These are phyloP conservation scores for Silurus meridionalis DNA, from an alignment of 2,113 vertebrate genomes.

Conservation along the genomic window DNA sequence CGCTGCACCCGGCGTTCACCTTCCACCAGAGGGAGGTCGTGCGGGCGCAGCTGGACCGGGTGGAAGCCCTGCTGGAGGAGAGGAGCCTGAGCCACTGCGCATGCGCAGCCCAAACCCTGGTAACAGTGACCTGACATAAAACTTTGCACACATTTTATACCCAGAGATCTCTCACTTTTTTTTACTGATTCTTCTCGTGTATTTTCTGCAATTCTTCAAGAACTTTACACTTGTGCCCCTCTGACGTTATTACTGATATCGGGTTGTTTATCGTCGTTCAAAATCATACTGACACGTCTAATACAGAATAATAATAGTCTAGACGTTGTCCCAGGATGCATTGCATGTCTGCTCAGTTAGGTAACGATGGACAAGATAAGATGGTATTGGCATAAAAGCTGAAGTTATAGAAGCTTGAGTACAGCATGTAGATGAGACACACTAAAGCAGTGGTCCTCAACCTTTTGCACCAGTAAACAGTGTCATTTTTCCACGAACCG, in stretches of 20 bases:
- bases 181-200: not conserved
- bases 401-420: not conserved
- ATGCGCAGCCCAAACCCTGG: slow-evolving; percentile 34
- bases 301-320: not conserved
- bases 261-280: not conserved
- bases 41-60: slow-evolving; percentile 79
- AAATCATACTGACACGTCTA: not conserved
- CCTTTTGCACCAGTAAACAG: too few relatives aligned
- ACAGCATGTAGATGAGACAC: not conserved
- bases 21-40: slow-evolving; percentile 93
- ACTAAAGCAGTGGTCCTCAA: not conserved
- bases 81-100: slow-evolving; percentile 49
- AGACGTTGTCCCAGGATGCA: not conserved
- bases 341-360: not conserved
- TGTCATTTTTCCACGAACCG: too few relatives aligned
- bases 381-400: not conserved
- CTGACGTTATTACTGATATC: not conserved
- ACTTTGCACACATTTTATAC: not conserved
- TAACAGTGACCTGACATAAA: slow-evolving; percentile 16
- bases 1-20: slow-evolving; percentile 91
- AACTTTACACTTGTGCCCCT: not conserved
- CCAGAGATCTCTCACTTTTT: too few relatives aligned
- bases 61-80: slow-evolving; percentile 70
- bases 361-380: not conserved
- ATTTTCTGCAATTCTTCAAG: not conserved